Percentiles rank a stretch among this genome's conserved stretches.
phyloP scores from a whole-genome alignment of 2,888 invertebrate species.

The Ormyrus thymus region DNA sequence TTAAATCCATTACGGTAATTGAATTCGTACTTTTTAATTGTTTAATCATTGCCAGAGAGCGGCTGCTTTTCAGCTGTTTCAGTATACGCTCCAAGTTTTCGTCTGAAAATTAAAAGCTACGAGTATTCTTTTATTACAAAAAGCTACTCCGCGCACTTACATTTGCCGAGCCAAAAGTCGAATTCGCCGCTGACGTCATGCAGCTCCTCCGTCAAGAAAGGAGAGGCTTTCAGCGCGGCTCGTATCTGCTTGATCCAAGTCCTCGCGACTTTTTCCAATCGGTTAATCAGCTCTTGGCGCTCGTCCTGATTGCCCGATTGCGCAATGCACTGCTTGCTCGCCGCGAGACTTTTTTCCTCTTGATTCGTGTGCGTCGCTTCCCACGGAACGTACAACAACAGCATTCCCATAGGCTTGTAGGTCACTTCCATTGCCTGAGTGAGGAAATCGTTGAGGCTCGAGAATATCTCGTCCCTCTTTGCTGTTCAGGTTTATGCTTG shows the following conservation, averaged over 20 bases:
- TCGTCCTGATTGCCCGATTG: not conserved
- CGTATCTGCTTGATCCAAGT: slow-evolving; percentile 78
- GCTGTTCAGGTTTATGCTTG: slow-evolving; percentile 57
- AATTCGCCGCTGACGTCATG: slow-evolving; percentile 70
- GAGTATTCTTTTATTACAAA: not conserved
- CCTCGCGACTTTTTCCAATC: slow-evolving; percentile 66
- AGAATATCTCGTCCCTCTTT: slow-evolving; percentile 75
- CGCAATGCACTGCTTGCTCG: not conserved
- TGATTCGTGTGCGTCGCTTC: slow-evolving; percentile 66
- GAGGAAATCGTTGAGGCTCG: slow-evolving; percentile 76
- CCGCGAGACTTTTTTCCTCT: not conserved
- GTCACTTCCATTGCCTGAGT: slow-evolving; percentile 76
- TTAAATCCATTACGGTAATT: slow-evolving; percentile 66
- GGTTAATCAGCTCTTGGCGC: slow-evolving; percentile 56
- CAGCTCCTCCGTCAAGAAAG: slow-evolving; percentile 54
- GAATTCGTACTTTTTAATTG: slow-evolving; percentile 68
- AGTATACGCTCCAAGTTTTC: slow-evolving; percentile 69
- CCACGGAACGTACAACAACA: slow-evolving; percentile 77
- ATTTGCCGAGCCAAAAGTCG: slow-evolving; percentile 72
- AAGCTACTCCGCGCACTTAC: slow-evolving; percentile 63
- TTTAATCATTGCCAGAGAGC: slow-evolving; percentile 65
- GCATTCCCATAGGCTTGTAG: slow-evolving; percentile 77
- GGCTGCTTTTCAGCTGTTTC: slow-evolving; percentile 67
- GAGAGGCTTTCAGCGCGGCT: slow-evolving; percentile 71
- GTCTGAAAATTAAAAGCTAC: slow-evolving; percentile 62